Conservation (phyloP, 2,797 vertebrate genomes). For the Ceryle rudis region DNA sequence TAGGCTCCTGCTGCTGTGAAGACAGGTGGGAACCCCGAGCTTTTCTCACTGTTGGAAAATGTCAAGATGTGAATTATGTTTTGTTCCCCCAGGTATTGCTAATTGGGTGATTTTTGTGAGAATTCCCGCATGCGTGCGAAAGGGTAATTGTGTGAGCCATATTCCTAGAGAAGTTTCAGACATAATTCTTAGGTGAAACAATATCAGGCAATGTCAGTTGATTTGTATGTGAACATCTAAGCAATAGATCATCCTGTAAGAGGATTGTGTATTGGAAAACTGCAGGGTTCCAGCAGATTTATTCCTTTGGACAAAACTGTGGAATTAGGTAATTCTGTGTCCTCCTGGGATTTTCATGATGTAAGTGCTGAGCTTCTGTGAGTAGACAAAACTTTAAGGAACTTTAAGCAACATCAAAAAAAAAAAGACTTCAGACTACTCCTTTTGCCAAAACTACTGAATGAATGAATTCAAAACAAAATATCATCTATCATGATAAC, state of each 20-base stretch:
- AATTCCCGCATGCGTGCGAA: background rate
- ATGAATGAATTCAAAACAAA: background rate
- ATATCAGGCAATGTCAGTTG: background rate
- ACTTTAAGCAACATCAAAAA: background rate
- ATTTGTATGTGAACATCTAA: background rate
- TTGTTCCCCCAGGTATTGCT: background rate
- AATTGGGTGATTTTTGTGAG: background rate
- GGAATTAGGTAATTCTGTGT: background rate
- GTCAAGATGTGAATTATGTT: background rate
- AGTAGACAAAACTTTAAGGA: background rate
- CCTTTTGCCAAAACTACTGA: background rate
- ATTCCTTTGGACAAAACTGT: background rate
- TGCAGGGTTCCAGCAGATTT: constrained; percentile 19
- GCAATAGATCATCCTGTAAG: background rate
- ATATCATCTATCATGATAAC: background rate
- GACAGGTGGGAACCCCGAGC: background rate
- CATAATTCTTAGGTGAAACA: background rate
- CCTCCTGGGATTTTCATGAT: background rate
- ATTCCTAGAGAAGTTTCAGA: background rate
- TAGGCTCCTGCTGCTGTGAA: background rate
- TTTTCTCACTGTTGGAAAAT: background rate
- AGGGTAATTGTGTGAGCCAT: background rate
- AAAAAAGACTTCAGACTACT: background rate
- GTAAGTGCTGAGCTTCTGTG: background rate
- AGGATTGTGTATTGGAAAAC: background rate